phyloP scores from a whole-genome alignment of 2,113 vertebrate species.

The Prionailurus bengalensis region DNA sequence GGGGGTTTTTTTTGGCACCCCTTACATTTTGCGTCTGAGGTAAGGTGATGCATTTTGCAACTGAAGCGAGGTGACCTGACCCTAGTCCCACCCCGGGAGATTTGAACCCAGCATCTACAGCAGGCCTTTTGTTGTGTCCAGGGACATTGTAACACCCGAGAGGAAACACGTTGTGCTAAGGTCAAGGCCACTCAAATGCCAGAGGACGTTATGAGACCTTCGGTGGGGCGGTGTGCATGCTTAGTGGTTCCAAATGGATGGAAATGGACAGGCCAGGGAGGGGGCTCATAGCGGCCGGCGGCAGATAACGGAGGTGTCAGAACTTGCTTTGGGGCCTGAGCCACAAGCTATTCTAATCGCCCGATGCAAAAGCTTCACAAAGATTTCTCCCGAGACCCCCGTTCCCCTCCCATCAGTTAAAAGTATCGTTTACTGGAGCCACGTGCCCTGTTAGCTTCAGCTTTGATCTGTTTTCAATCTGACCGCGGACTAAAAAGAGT shows the following conservation, averaged over 20 bases:
- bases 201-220: not conserved
- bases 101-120: not conserved
- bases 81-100: not conserved
- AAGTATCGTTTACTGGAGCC: conserved; percentile 19
- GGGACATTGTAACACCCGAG: not conserved
- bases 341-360: not conserved
- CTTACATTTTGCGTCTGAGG: not conserved
- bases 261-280: not conserved
- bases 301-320: not conserved
- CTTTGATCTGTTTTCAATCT: conserved; percentile 77
- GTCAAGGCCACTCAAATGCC: not conserved
- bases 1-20: not conserved
- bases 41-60: not conserved
- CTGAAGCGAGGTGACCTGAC: not conserved
- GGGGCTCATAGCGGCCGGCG: not conserved
- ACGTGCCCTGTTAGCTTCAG: conserved; percentile 4
- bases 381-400: conserved; percentile 38
- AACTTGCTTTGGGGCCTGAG: conserved; percentile 47
- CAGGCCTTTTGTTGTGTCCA: not conserved
- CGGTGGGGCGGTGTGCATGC: no score
- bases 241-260: not conserved
- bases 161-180: not conserved
- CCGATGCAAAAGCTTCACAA: not conserved
- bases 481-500: conserved; percentile 74
- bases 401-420: conserved; percentile 31